Evolutionary conservation across 2,888 invertebrate genomes (phyloP), one percentile per base, ranked within the genome.

Genomic region (Branchellion lobata): DNA sequence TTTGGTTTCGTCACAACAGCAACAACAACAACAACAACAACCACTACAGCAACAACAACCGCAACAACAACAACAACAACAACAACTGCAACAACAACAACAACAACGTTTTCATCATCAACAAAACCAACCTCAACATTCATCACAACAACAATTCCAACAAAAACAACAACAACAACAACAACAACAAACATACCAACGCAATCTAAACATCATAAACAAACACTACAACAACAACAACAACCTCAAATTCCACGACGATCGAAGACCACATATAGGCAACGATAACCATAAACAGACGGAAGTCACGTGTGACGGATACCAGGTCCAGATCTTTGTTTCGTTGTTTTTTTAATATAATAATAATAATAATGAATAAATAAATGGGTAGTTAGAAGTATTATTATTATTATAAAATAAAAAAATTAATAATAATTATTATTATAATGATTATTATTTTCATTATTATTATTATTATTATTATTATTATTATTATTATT

Each of bases 241-340:
- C 40, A 40, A 40, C 40, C 5, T 14, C 61, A 8, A 24, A 18
- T 5, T 24, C 21, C 21, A 57, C 21, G 61, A 57, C n/a, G 21
- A 57, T 5, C 61, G 21, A 24, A 57, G 61, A 24, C 5, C n/a
- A 24, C 61, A 24, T 5, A 24, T 57, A 24, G 21, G n/a, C n/a
- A n/a, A 57, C 5, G 61, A 24, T 24, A 5, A 57, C 24, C 3
- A 57, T 5, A 57, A 57, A 3, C 11, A 57, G 11, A 18, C 21
- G 8, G 61, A 57, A 57, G 61, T 57, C 61, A 57, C 61, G 3
- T 57, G 61, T 57, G 61, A 57, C 21, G 61, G 61, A 18, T 57
- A 57, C 61, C 24, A 24, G 61, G 61, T 57, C 5, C 8, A 8
- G 5, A 14, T 40, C 14, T 5, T 40, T 40, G 40, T 40, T 40